Evolutionary conservation across 2,113 vertebrate genomes (phyloP).

Genomic region (Tachuris rubrigastra): DNA sequence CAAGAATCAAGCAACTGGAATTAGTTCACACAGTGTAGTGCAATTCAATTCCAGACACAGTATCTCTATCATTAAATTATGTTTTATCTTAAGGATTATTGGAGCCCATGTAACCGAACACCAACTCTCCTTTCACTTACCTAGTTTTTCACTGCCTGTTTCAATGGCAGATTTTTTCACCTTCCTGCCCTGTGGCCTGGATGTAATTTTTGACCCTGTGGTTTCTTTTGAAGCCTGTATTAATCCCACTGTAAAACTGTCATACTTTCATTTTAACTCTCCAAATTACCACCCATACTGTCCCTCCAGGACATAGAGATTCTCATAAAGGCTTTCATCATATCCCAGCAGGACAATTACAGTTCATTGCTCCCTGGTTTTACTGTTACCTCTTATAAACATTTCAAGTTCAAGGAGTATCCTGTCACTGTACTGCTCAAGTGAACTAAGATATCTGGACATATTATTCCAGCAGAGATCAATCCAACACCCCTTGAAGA

Average conservation of each 20-base stretch:
- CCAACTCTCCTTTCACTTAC: background rate
- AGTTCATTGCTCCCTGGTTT: constrained; percentile 54
- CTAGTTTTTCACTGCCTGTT: constrained; percentile 3
- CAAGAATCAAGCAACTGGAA: background rate
- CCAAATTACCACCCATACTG: constrained; percentile 65
- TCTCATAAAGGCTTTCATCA: constrained; percentile 63
- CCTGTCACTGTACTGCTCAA: constrained; percentile 47
- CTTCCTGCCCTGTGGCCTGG: constrained; percentile 38
- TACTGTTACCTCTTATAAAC: constrained; percentile 57
- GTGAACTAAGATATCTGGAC: constrained; percentile 31
- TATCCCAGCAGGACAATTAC: constrained; percentile 68
- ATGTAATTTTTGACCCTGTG: constrained; percentile 56
- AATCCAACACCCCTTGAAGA: background rate
- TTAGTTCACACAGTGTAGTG: background rate
- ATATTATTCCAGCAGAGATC: constrained; percentile 14
- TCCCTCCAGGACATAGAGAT: constrained; percentile 55
- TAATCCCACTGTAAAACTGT: constrained; percentile 68
- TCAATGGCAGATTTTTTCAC: constrained; percentile 21
- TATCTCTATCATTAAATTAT: background rate
- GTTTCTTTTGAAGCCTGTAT: constrained; percentile 64
- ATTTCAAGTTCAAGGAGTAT: constrained; percentile 29
- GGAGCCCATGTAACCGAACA: background rate
- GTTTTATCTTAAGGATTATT: background rate
- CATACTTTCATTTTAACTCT: constrained; percentile 57
- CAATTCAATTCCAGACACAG: background rate